Evolutionary conservation across 2,113 vertebrate genomes (phyloP).

Genomic region (Caranx melampygus): DNA sequence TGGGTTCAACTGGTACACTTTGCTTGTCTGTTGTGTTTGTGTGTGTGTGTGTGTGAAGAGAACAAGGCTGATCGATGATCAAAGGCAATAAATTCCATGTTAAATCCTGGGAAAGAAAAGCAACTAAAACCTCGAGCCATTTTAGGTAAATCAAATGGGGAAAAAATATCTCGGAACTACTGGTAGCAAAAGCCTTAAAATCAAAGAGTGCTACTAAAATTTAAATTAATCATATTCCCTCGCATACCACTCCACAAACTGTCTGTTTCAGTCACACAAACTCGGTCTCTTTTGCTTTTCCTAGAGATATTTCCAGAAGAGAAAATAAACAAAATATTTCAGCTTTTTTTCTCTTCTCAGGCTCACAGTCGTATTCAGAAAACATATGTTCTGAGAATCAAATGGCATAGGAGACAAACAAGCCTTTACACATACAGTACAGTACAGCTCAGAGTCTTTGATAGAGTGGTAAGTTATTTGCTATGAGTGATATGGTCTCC

Average conservation of each 20-base stretch:
- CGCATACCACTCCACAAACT: constrained; percentile 4
- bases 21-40: not conserved
- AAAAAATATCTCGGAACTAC: not conserved
- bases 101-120: not conserved
- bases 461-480: constrained; percentile 14
- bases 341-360: constrained; percentile 18
- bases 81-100: not conserved
- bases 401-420: not conserved
- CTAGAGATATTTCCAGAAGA: not conserved
- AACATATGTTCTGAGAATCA: constrained; percentile 11
- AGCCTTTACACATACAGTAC: not conserved
- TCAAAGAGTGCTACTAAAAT: not conserved
- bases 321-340: constrained; percentile 30
- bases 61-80: constrained; percentile 35
- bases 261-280: not conserved
- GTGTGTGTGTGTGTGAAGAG: not conserved
- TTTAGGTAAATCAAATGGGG: constrained; percentile 1
- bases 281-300: constrained; percentile 1
- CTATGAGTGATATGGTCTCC: constrained; percentile 12
- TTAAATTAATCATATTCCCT: constrained; percentile 1
- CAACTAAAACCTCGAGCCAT: not conserved
- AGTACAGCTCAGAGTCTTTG: not conserved
- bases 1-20: constrained; percentile 8
- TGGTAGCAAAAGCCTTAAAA: not conserved
- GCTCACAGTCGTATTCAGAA: not conserved